Conservation (phyloP, 2,797 vertebrate genomes). For the Vipera ursinii region DNA sequence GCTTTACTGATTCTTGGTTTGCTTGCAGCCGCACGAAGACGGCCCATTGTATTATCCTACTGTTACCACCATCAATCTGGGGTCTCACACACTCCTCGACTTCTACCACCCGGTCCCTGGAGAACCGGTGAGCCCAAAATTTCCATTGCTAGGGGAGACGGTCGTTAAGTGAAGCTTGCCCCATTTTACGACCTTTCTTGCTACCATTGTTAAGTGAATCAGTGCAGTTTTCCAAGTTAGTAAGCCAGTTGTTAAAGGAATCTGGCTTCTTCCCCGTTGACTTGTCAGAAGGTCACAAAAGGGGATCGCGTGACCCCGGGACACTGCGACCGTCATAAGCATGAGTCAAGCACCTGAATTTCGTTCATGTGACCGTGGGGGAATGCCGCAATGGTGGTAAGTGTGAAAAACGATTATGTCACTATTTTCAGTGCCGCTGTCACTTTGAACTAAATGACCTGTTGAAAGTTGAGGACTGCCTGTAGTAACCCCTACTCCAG, state of each 20-base stretch:
- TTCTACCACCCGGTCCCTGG: slow-evolving; percentile 78
- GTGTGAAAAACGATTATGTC: too few species aligned
- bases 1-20: neutral
- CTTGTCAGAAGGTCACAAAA: neutral
- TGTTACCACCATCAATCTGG: slow-evolving; percentile 86
- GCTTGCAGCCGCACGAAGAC: slow-evolving; percentile 81
- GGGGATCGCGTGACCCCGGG: neutral
- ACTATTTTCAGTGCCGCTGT: too few species aligned
- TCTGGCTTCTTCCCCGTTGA: neutral
- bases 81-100: slow-evolving; percentile 85
- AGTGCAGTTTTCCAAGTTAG: neutral
- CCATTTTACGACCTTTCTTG: neutral
- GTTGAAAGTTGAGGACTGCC: neutral
- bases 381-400: neutral
- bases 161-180: neutral
- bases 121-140: slow-evolving; percentile 35
- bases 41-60: slow-evolving; percentile 89
- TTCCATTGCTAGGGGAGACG: neutral
- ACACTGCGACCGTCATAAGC: neutral
- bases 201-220: neutral
- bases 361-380: neutral
- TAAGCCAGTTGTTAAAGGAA: neutral
- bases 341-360: neutral
- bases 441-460: neutral
- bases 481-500: neutral